phyloP scores from a whole-genome alignment of 2,888 invertebrate genomes.

The Zhengitettix transpicula region DNA sequence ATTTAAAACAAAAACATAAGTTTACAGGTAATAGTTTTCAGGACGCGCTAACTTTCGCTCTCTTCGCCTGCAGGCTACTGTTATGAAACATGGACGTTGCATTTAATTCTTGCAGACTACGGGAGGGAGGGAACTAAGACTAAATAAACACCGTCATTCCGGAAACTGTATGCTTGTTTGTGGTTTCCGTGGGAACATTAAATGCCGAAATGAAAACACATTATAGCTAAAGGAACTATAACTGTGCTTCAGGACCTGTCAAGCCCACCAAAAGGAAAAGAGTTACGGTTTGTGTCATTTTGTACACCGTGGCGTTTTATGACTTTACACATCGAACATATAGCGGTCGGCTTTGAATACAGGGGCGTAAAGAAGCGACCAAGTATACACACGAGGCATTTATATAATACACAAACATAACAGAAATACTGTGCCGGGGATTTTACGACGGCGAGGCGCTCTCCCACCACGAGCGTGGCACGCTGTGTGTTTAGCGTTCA shows the following conservation, averaged over 20 bases:
- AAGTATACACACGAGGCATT: constrained; percentile 3
- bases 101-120: too few relatives aligned
- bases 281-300: constrained; percentile 8
- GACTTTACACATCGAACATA: constrained; percentile 3
- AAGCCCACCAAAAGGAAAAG: constrained; percentile 2
- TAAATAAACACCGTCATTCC: constrained; percentile 9
- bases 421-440: background rate
- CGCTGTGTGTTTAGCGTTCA: background rate
- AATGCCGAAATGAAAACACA: constrained; percentile 10
- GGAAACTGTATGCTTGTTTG: constrained; percentile 10
- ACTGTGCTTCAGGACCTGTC: constrained; percentile 1
- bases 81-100: too few relatives aligned
- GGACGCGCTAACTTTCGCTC: too few relatives aligned
- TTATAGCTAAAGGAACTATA: constrained; percentile 2
- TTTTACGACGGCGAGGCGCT: background rate
- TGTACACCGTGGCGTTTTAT: constrained; percentile 5
- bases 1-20: too few relatives aligned
- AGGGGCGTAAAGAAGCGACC: background rate
- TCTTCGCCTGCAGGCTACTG: too few relatives aligned
- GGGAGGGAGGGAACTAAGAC: background rate
- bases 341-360: background rate
- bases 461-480: too few relatives aligned
- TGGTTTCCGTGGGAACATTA: constrained; percentile 11
- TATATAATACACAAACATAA: constrained; percentile 5
- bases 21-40: too few relatives aligned